Evolutionary conservation across 2,888 invertebrate genomes (phyloP), one percentile per base, ranked within the genome.

Genomic region (Hypercompe scribonia): DNA sequence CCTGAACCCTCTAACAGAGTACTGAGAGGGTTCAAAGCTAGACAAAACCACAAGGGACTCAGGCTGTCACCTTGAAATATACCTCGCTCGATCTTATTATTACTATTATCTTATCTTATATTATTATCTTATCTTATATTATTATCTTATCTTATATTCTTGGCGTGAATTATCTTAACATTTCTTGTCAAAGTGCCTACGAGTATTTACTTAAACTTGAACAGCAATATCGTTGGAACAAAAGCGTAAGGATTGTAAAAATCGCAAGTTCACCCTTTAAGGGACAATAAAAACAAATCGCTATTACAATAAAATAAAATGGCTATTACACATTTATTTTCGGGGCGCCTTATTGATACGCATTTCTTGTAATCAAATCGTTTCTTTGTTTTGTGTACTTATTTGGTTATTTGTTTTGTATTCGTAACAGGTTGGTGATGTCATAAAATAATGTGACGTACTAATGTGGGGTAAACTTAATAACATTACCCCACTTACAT

Each of bases 231-330:
- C 15, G 36, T 65, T 24, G 3, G 34, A 36, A 68, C 58, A 58
- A 61, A 69, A 58, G 58, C 21, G 68, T 36, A 39, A 28, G 36
- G 61, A 58, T 69, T 69, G 50, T 34, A 58, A 68, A 68, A 68
- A 58, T 36, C n/a, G 18, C 11, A 58, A 68, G 58, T 68, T 68
- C 54, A 58, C 54, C 68, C 54, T 68, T 68, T 68, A 54, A 68
- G 36, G 34, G 54, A 68, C 68, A 68, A 68, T 68, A 68, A 68
- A 68, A 34, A 34, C 68, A 68, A 68, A 68, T 68, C 36, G 58
- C 68, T 36, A 28, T 68, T 8, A 68, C 68, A 54, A 58, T 58
- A 54, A 54, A 54, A 54, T 54, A 28, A 54, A 68, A 68, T 68
- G 54, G 34, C 54, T 54, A 58, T 66, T 36, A 58, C 54, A 28